These are phyloP conservation scores for Trachelus stipa DNA, from an alignment of 2,888 invertebrate genomes.

Conservation along the genomic window DNA sequence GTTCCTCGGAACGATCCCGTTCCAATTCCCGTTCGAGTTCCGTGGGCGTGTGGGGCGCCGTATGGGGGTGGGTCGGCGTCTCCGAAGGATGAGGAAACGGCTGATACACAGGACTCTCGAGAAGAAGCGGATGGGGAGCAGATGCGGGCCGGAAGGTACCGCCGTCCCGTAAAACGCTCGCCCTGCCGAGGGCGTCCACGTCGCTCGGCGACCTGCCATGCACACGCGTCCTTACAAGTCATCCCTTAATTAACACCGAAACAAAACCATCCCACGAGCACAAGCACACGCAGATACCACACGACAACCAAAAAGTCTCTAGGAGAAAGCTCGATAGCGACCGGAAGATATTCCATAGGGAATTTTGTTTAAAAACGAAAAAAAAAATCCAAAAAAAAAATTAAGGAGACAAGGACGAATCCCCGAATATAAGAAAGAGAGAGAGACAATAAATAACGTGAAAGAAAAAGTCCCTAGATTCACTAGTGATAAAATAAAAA, in stretches of 20 bases:
- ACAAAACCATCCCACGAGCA: background rate
- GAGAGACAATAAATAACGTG: background rate
- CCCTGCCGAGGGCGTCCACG: slow-evolving; percentile 67
- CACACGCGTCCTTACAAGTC: background rate
- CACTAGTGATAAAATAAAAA: background rate
- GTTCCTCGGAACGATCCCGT: slow-evolving; percentile 59
- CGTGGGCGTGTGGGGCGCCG: slow-evolving; percentile 61
- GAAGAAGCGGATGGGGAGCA: slow-evolving; percentile 71
- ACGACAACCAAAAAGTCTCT: background rate
- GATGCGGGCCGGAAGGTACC: slow-evolving; percentile 69
- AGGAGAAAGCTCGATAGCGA: background rate
- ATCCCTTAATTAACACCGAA: background rate
- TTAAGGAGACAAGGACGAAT: background rate
- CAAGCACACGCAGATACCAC: background rate
- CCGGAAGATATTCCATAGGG: background rate
- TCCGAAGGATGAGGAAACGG: slow-evolving; percentile 57
- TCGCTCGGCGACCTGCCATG: slow-evolving; percentile 59
- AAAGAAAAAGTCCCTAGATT: background rate
- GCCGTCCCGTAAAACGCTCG: slow-evolving; percentile 77
- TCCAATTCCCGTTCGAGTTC: slow-evolving; percentile 62
- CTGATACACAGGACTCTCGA: slow-evolving; percentile 66
- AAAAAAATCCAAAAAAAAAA: background rate
- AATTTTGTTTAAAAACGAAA: background rate
- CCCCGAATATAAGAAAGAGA: background rate
- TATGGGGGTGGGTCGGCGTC: slow-evolving; percentile 55